Percentiles rank a stretch among this genome's conserved stretches.
These are phyloP conservation scores for Ormyrus thymus DNA, from an alignment of 2,888 invertebrate species.

Conservation along the genomic window DNA sequence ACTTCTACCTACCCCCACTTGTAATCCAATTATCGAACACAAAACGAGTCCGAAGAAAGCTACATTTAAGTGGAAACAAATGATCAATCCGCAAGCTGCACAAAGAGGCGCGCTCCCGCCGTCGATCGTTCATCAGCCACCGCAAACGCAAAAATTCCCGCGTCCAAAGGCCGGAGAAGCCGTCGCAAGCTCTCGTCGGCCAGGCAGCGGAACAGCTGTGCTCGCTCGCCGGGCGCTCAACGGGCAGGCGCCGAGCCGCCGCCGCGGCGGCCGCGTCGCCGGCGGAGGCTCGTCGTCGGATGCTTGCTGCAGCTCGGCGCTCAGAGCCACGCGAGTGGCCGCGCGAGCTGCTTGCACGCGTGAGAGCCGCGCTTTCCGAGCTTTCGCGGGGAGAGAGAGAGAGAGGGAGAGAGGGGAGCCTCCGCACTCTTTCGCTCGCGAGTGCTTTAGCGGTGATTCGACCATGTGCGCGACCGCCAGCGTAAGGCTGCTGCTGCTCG, in stretches of 20 bases:
- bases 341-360: slow-evolving; percentile 59
- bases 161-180: neutral
- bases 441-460: neutral
- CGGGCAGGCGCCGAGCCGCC: slow-evolving; percentile 39
- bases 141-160: too few relatives aligned
- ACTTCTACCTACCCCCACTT: too few relatives aligned
- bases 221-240: slow-evolving; percentile 37
- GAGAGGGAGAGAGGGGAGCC: too few relatives aligned
- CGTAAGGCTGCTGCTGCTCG: neutral
- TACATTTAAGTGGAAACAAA: too few relatives aligned
- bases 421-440: neutral
- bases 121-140: too few relatives aligned
- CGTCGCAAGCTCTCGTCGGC: neutral
- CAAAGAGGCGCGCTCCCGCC: too few relatives aligned
- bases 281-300: neutral
- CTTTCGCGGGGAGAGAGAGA: slow-evolving; percentile 3
- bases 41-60: too few relatives aligned
- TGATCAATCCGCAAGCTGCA: too few relatives aligned
- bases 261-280: neutral
- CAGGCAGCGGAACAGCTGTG: slow-evolving; percentile 4
- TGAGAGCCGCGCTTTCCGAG: slow-evolving; percentile 1
- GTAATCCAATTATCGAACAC: too few relatives aligned
- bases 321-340: slow-evolving; percentile 72
- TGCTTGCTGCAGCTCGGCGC: slow-evolving; percentile 20
- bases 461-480: neutral